Conservation (phyloP, 2,888 invertebrate species). For the Ariolimax columbianus region DNA sequence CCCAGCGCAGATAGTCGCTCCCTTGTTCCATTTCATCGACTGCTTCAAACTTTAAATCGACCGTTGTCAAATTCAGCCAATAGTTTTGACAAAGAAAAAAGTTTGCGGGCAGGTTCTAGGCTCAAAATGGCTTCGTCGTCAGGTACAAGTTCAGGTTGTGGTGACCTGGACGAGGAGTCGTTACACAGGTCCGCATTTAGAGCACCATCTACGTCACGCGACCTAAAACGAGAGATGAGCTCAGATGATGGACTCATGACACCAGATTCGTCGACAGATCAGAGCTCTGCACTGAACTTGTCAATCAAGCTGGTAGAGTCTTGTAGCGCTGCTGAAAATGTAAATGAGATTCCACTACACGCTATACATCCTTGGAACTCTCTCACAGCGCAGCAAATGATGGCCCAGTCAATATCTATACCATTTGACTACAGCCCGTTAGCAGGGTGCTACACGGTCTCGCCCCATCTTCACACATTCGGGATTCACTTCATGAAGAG, state of each 20-base stretch:
- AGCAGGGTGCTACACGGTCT: constrained; percentile 54
- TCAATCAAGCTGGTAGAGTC: constrained; percentile 27
- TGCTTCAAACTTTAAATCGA: constrained; percentile 26
- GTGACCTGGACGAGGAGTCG: background rate
- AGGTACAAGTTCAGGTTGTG: background rate
- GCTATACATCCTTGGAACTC: constrained; percentile 9
- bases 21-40: constrained; percentile 23
- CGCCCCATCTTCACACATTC: constrained; percentile 39
- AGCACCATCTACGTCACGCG: constrained; percentile 14
- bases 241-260: constrained; percentile 47
- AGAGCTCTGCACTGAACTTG: constrained; percentile 53
- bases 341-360: background rate
- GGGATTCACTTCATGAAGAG: constrained; percentile 25
- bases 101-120: background rate
- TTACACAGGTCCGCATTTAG: constrained; percentile 32
- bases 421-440: constrained; percentile 58
- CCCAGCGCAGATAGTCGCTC: background rate
- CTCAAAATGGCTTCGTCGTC: background rate
- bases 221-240: background rate
- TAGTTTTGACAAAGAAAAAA: background rate
- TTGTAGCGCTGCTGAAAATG: background rate
- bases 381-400: constrained; percentile 59
- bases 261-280: constrained; percentile 54
- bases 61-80: background rate
- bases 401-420: constrained; percentile 59